Evolutionary conservation across 2,888 invertebrate genomes (phyloP).

Genomic region (Eutolmus rufibarbis): DNA sequence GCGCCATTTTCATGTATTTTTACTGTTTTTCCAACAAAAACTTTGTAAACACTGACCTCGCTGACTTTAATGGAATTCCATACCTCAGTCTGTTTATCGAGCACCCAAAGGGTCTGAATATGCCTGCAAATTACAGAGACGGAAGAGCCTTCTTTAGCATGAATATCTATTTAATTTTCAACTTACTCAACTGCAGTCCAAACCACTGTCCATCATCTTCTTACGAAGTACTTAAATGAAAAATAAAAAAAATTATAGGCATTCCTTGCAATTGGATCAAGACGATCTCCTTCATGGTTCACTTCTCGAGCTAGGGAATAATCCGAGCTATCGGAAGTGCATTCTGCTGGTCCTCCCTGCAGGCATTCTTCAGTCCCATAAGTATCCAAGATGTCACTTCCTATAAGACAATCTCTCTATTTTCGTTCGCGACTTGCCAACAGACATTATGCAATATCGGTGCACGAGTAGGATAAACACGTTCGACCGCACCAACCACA

Average conservation of each 20-base stretch:
- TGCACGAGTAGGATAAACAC: background rate
- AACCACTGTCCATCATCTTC: background rate
- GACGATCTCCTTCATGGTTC: background rate
- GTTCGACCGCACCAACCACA: background rate
- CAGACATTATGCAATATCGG: background rate
- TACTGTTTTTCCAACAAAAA: background rate
- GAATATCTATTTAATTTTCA: background rate
- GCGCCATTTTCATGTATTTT: background rate
- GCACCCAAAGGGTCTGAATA: background rate
- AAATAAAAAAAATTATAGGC: background rate
- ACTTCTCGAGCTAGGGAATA: background rate
- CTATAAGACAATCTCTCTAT: background rate
- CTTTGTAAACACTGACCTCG: background rate
- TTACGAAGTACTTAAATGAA: background rate
- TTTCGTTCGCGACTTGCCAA: background rate
- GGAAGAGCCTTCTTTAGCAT: background rate
- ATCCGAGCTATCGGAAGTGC: background rate
- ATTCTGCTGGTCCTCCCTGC: background rate
- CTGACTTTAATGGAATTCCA: background rate
- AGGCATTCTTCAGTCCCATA: background rate
- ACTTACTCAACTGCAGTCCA: background rate
- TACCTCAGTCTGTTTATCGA: background rate
- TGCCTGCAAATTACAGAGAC: background rate
- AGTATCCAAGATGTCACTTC: background rate
- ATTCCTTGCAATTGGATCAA: background rate